These are phyloP conservation scores for Julus scandinavius DNA, from an alignment of 2,888 invertebrate genomes.

Conservation along the genomic window DNA sequence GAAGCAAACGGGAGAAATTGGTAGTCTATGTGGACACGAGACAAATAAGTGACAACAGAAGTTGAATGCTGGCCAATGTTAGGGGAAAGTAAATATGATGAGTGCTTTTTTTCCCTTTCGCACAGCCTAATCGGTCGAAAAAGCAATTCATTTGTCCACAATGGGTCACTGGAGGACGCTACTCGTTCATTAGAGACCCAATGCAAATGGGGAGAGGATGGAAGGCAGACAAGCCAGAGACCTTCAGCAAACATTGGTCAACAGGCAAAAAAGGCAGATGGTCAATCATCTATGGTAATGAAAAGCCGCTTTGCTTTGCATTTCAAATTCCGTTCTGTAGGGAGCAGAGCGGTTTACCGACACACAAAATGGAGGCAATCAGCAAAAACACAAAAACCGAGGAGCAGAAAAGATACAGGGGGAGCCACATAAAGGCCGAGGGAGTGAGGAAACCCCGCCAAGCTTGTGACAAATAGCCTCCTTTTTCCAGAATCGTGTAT, in stretches of 20 bases:
- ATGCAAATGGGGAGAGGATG: not conserved
- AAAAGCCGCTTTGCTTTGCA: constrained; percentile 35
- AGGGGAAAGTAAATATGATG: not conserved
- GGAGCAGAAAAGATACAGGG: not conserved
- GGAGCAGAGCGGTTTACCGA: not conserved
- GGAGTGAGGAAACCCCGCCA: not conserved
- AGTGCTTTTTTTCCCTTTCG: constrained; percentile 22
- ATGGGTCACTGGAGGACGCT: constrained; percentile 22
- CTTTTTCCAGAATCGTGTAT: not conserved
- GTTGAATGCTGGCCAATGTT: not conserved
- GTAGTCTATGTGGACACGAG: not conserved
- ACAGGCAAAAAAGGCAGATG: constrained; percentile 11
- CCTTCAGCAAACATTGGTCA: not conserved
- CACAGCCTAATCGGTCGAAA: constrained; percentile 40
- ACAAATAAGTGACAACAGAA: constrained; percentile 26
- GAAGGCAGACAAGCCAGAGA: not conserved
- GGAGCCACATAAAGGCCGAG: not conserved
- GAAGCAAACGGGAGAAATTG: not conserved
- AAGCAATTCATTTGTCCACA: constrained; percentile 46
- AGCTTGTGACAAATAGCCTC: not conserved
- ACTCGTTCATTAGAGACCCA: constrained; percentile 17
- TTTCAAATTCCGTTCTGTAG: constrained; percentile 10
- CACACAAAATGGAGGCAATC: not conserved
- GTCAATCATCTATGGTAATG: constrained; percentile 43
- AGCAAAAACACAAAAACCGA: constrained; percentile 12